Base-by-base conservation (phyloP, 1,140 invertebrate genomes). In the Drosophila takahashii region DNA sequence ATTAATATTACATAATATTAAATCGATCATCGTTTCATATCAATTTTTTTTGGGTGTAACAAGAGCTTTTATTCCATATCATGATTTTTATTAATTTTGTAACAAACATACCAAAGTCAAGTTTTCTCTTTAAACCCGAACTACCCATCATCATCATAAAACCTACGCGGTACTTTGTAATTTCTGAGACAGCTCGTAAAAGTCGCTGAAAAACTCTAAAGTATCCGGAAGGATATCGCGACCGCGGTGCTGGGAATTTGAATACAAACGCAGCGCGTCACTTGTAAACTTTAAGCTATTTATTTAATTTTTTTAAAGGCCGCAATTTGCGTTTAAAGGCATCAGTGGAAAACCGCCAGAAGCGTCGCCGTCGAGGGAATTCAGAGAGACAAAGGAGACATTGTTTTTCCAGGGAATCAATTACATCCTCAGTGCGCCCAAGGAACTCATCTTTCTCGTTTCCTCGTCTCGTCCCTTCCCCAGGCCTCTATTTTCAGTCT, bases 211-310 rank as follows among this genome's bases (percentile, higher is more conserved):
- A 52, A 57, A 45, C 27, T 16, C 26, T 8, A 47, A 54, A 62
- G 57, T 32, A 50, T 47, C 18, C 71, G 70, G 50, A 67, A 67
- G 60, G 64, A 70, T 70, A 70, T 47, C 41, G 69, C 50, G 32
- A 15, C 45, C 69, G 69, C 56, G 48, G 41, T 42, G n/a, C n/a
- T 58, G 50, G 42, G 34, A 59, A 81, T 80, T 61, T 54, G 51
- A 81, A 81, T 74, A 58, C 56, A 71, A 84, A 76, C 69, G 61
- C 71, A 56, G 48, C 64, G 76, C 80, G 48, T 57, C 71, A 77
- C 73, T 85, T 77, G 81, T 86, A 78, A 87, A 85, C 67, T 75
- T 86, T 78, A 86, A 87, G 81, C 78, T 65, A 81, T 81, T 81
- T 62, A 78, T 84, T 77, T 77, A 59, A 71, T 61, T 64, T 66